Base-by-base conservation (phyloP, 2,797 vertebrate species). In the Ataeniobius toweri region DNA sequence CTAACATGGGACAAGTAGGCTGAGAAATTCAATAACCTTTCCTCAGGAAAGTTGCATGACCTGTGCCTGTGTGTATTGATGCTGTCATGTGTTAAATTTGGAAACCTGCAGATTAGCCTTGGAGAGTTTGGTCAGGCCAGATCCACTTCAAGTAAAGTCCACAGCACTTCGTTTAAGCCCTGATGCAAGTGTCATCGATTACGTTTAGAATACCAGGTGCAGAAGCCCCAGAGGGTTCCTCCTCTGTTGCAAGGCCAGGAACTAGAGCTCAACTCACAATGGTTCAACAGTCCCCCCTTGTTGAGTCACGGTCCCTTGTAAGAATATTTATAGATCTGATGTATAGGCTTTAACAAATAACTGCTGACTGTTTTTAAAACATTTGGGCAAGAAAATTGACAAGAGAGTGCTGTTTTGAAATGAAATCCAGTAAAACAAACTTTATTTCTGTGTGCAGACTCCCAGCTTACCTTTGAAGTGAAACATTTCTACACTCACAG, bases 241-340 rank as follows among this genome's bases (percentile, higher is more conserved):
- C 24, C 75, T 75, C 83, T 63, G 82, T 65, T 83, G 44, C 65
- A 74, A 68, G 81, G 69, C 53, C 46, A 71, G 28, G 77, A 88
- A 86, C 81, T 48, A 59, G 70, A 79, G 85, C 86, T 83, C 70
- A 51, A 75, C 77, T 79, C 80, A 82, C 75, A 73, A 74, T 18
- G 63, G 41, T 75, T 41, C 83, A 55, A 79, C 77, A 77, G 72
- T 77, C 81, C 83, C 76, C 13, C 51, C 48, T 46, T 61, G 31
- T 74, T 87, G 73, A 88, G 79, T 89, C 88, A 82, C 69, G 79
- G 80, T 70, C 65, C 83, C 80, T n/a, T n/a, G 78, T 68, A 75
- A 83, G 79, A 89, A 91, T 91, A 91, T 93, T 92, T 93, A 92
- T 92, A 92, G 89, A 89, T 82, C 68, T 88, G 88, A 93, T 87